Percentiles rank a stretch among this genome's conserved stretches.
Evolutionary conservation across 2,113 vertebrate species (phyloP).

Genomic region (Hippocampus barbouri): DNA sequence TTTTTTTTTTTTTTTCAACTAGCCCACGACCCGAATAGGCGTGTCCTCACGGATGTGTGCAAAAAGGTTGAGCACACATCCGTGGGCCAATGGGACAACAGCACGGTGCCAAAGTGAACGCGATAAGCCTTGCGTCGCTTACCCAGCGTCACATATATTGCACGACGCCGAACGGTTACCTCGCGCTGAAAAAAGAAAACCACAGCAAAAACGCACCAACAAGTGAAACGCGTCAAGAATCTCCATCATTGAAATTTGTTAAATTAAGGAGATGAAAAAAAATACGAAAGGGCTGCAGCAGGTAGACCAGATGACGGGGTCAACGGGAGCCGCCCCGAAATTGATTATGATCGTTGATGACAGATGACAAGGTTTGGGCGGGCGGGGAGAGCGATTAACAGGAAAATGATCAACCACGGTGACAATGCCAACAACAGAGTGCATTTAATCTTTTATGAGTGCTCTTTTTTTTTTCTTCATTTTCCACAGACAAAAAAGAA

Average conservation of each 20-base stretch:
- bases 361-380: constrained; percentile 59
- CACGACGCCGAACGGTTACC: constrained; percentile 47
- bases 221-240: constrained; percentile 81
- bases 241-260: constrained; percentile 79
- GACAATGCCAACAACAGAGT: neutral
- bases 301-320: constrained; percentile 78
- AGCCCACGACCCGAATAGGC: constrained; percentile 38
- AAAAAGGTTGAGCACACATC: constrained; percentile 5
- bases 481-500: constrained; percentile 25
- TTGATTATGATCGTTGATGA: constrained; percentile 79
- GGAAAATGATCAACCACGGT: constrained; percentile 55
- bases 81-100: neutral
- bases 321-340: constrained; percentile 77
- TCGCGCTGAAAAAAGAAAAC: constrained; percentile 47
- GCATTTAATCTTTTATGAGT: constrained; percentile 5
- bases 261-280: constrained; percentile 81
- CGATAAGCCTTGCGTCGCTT: constrained; percentile 64
- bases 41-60: constrained; percentile 14
- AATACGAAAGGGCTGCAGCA: constrained; percentile 73
- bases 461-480: neutral
- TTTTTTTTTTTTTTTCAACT: constrained; percentile 44
- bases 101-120: constrained; percentile 27
- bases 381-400: constrained; percentile 62
- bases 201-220: constrained; percentile 38
- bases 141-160: constrained; percentile 40